Conservation (phyloP, 2,113 vertebrate species). For the Hippopotamus amphibius region DNA sequence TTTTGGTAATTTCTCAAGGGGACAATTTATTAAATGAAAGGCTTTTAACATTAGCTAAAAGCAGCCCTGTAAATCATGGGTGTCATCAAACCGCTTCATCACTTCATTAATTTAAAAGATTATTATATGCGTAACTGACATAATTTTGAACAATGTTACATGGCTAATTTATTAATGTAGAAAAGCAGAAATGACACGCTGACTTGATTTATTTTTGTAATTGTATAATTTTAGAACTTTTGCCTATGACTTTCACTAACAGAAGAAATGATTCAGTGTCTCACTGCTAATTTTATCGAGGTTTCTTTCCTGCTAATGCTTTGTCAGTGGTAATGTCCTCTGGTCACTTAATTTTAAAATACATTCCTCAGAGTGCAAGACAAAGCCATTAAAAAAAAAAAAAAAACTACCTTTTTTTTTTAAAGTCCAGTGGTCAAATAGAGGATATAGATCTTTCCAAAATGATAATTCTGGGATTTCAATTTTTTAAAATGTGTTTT, state of each 20-base stretch:
- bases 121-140: constrained; percentile 94
- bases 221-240: constrained; percentile 92
- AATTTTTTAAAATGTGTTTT: constrained; percentile 43
- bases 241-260: constrained; percentile 87
- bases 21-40: constrained; percentile 93
- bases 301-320: constrained; percentile 74
- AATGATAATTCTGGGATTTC: constrained; percentile 11
- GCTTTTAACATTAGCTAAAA: constrained; percentile 95
- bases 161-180: constrained; percentile 94
- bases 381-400: constrained; percentile 66
- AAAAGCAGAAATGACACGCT: constrained; percentile 91
- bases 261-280: constrained; percentile 82
- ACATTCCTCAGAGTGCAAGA: constrained; percentile 58
- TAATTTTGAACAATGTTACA: constrained; percentile 96
- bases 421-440: not conserved
- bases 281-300: constrained; percentile 70
- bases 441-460: not conserved
- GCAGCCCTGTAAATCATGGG: constrained; percentile 93
- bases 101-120: constrained; percentile 98
- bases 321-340: constrained; percentile 56
- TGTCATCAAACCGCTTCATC: constrained; percentile 93
- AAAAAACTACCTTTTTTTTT: constrained; percentile 32
- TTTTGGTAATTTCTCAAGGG: constrained; percentile 94
- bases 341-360: constrained; percentile 78
- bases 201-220: constrained; percentile 91